A percentile compares a stretch with the other conserved stretches of the same genome.
Conservation (phyloP, 2,888 invertebrate species). For the Calameuta pallipes region DNA sequence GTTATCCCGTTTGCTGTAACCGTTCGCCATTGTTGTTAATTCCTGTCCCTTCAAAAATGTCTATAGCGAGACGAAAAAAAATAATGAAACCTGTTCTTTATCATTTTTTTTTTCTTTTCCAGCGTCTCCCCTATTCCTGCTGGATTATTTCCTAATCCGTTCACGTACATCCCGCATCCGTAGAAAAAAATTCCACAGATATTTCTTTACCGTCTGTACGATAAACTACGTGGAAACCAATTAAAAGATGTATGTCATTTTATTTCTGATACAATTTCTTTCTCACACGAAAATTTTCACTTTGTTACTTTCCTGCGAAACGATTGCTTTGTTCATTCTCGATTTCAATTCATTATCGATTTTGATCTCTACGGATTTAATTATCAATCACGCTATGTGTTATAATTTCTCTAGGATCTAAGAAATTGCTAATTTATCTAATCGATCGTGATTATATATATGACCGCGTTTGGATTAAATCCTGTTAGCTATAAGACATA, state of each 20-base stretch:
- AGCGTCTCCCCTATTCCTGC: not conserved
- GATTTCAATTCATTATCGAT: not conserved
- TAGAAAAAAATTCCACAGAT: not conserved
- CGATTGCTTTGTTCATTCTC: not conserved
- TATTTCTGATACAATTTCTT: not conserved
- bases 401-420: not conserved
- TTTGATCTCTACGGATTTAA: not conserved
- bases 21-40: not conserved
- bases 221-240: constrained; percentile 29
- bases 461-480: not conserved
- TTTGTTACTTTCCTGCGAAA: not conserved
- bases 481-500: not conserved
- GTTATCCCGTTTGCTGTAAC: not conserved
- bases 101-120: not conserved
- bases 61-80: not conserved
- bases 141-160: not conserved
- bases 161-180: not conserved
- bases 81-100: not conserved
- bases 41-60: not conserved
- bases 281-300: not conserved
- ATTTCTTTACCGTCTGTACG: constrained; percentile 2
- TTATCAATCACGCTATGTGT: not conserved
- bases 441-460: not conserved
- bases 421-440: not conserved
- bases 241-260: constrained; percentile 31